These are phyloP conservation scores for Lophotriccus pileatus DNA, from an alignment of 2,797 vertebrate species.

Conservation along the genomic window DNA sequence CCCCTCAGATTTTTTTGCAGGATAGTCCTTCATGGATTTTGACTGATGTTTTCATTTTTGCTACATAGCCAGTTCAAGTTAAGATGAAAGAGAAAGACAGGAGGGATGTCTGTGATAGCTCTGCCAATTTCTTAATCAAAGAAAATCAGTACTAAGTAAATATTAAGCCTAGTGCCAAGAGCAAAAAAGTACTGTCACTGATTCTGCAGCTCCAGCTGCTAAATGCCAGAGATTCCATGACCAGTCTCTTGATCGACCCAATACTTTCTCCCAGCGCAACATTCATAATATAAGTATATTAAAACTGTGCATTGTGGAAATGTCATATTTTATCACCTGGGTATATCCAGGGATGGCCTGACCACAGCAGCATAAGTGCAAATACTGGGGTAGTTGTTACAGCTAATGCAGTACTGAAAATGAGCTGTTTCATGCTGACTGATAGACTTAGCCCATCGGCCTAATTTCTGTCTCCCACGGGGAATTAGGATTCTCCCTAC, in stretches of 20 bases:
- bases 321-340: not conserved
- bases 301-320: not conserved
- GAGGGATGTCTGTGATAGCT: not conserved
- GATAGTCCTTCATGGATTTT: not conserved
- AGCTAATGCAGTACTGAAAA: not conserved
- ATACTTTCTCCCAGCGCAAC: not conserved
- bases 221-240: not conserved
- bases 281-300: not conserved
- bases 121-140: not conserved
- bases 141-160: not conserved
- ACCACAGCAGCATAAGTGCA: accelerated
- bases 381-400: accelerated
- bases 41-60: not conserved
- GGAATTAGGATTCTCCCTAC: not conserved
- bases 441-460: not conserved
- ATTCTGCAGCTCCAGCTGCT: not conserved
- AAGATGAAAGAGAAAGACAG: not conserved
- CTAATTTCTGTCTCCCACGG: not conserved
- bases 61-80: not conserved
- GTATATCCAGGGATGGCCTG: accelerated
- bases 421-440: not conserved
- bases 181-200: not conserved
- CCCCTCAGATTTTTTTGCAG: not conserved
- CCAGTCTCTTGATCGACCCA: not conserved
- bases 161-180: not conserved